phyloP scores from a whole-genome alignment of 2,797 vertebrate genomes.

The Sebastes goodei region DNA sequence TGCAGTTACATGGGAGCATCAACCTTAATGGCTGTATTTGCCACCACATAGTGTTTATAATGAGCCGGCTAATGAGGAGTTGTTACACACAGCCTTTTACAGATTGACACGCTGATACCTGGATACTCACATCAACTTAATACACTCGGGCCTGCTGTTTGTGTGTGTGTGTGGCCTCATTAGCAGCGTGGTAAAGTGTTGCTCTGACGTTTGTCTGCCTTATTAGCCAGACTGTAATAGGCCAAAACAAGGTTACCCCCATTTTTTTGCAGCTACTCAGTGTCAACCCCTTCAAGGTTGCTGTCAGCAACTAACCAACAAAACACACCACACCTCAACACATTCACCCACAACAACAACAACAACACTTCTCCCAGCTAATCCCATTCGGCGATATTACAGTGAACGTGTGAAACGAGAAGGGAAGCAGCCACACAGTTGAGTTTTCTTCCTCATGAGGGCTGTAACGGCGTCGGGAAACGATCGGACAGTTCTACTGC shows the following conservation, averaged over 20 bases:
- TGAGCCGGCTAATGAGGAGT: slow-evolving; percentile 42
- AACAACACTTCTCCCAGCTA: neutral
- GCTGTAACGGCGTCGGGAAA: neutral
- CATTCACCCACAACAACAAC: slow-evolving; percentile 25
- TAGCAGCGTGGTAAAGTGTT: slow-evolving; percentile 28
- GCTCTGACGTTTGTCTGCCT: slow-evolving; percentile 15
- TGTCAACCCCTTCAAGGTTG: slow-evolving; percentile 28
- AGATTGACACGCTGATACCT: slow-evolving; percentile 20
- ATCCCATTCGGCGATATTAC: slow-evolving; percentile 8
- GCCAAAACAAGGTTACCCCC: slow-evolving; percentile 34
- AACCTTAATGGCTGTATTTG: neutral
- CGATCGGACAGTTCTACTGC: neutral
- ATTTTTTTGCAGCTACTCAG: slow-evolving; percentile 23
- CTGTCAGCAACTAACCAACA: slow-evolving; percentile 27
- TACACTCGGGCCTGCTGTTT: neutral
- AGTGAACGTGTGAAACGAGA: slow-evolving; percentile 7
- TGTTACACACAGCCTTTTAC: slow-evolving; percentile 12
- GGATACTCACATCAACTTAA: slow-evolving; percentile 12
- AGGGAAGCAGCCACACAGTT: neutral
- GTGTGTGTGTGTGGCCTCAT: slow-evolving; percentile 34
- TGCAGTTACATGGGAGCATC: neutral
- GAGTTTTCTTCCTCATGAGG: neutral
- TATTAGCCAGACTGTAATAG: slow-evolving; percentile 22
- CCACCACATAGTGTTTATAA: slow-evolving; percentile 15
- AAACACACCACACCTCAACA: slow-evolving; percentile 7